Evolutionary conservation across 2,888 invertebrate genomes (phyloP), one percentile per base, ranked within the genome.

Genomic region (Synergus itoensis): DNA sequence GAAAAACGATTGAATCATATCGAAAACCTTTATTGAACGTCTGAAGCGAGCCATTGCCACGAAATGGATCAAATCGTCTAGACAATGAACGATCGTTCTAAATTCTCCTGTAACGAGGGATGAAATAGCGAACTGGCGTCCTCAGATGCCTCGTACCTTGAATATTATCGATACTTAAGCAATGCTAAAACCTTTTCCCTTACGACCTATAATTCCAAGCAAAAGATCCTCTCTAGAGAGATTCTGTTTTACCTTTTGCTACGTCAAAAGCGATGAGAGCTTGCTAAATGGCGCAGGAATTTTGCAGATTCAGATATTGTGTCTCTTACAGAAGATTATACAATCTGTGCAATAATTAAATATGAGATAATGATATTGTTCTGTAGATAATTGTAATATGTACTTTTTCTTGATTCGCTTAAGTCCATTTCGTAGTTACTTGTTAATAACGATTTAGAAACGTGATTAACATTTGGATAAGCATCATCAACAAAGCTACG

Each of bases 11-110:
- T 79, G 75, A 79, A 79, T 79, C 79, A 79, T 75, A 75, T 75
- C 69, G 78, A 75, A 79, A 79, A 77, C 64, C 77, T 78, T 80
- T 76, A 79, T 81, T 75, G 81, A 65, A 67, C 18, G 43, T 77
- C 57, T 76, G 63, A 69, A 73, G 21, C 43, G 60, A 60, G 41
- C 67, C 73, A 53, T 62, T 65, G 21, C 57, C 45, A 75, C 57
- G 14, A n/a, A 77, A 77, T 65, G 75, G 65, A 79, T 57, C 63
- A 78, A 78, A 78, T 78, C 73, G 78, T 78, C 78, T 77, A 75
- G 65, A 75, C 77, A 73, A 80, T 79, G 76, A 69, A 64, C 62
- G 67, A 76, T 69, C 62, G 63, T 36, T 77, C 53, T 28, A 77
- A 77, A 48, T 73, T 65, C 60, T 67, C 62, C 14, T 69, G 21